These are phyloP conservation scores for Maniola hyperantus DNA, from an alignment of 2,888 invertebrate genomes.

Conservation along the genomic window DNA sequence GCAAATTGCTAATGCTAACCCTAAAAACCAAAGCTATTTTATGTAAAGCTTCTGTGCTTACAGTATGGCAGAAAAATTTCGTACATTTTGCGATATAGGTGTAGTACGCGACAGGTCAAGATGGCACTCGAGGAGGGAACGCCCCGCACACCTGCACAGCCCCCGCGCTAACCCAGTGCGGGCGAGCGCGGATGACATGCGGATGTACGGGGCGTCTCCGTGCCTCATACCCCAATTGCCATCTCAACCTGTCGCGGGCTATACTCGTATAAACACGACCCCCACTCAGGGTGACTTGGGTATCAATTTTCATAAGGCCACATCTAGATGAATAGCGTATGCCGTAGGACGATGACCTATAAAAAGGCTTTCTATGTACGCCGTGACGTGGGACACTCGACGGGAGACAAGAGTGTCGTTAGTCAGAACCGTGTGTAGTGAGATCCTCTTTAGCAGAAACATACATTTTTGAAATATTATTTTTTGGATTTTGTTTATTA, in stretches of 20 bases:
- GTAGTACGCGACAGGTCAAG: too few species aligned
- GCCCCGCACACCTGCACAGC: too few species aligned
- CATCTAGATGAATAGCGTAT: conserved; percentile 34
- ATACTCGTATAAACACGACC: not conserved
- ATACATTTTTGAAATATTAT: conserved; percentile 7
- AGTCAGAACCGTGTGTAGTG: conserved; percentile 45
- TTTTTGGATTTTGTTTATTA: not conserved
- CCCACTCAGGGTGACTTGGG: not conserved
- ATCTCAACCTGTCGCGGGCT: too few species aligned
- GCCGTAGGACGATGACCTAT: conserved; percentile 66
- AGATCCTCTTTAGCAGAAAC: conserved; percentile 25
- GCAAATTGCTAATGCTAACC: too few species aligned
- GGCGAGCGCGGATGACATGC: too few species aligned
- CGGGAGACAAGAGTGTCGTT: conserved; percentile 55
- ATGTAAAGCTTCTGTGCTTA: too few species aligned
- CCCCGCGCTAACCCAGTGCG: too few species aligned
- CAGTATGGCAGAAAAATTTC: not conserved
- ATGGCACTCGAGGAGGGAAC: too few species aligned
- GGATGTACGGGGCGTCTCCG: too few species aligned
- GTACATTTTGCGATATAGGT: not conserved
- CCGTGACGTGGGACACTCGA: conserved; percentile 53
- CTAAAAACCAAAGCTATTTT: too few species aligned
- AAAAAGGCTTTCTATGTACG: conserved; percentile 69
- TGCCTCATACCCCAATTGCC: too few species aligned
- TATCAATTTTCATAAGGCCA: conserved; percentile 21